Conservation (phyloP, 2,888 invertebrate species). For the Euzophera pinguis region DNA sequence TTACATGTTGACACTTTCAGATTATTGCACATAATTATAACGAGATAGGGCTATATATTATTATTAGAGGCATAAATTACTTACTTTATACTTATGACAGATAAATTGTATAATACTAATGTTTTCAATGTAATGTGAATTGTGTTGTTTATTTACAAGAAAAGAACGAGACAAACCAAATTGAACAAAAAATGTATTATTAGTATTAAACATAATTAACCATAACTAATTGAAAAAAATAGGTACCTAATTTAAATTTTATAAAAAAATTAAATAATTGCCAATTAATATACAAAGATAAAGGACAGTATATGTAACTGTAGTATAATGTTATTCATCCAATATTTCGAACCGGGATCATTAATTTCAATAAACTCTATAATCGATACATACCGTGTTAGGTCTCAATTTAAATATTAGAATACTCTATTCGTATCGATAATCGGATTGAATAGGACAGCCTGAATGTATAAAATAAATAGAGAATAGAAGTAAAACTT, state of each 20-base stretch:
- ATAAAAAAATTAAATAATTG: neutral
- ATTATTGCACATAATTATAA: neutral
- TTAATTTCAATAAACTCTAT: slow-evolving; percentile 46
- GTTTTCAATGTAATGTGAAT: too few relatives aligned
- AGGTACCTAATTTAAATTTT: too few relatives aligned
- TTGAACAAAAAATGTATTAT: too few relatives aligned
- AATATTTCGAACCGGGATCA: slow-evolving; percentile 25
- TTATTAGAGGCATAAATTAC: too few relatives aligned
- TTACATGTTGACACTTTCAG: neutral
- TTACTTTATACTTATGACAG: too few relatives aligned
- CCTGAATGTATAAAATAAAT: slow-evolving; percentile 20
- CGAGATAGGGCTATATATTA: too few relatives aligned
- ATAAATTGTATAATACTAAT: too few relatives aligned
- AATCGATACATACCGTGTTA: slow-evolving; percentile 44
- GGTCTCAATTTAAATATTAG: slow-evolving; percentile 50
- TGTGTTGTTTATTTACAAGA: too few relatives aligned
- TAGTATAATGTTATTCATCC: neutral
- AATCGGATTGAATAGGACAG: slow-evolving; percentile 43
- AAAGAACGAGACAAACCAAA: too few relatives aligned
- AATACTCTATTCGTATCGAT: slow-evolving; percentile 49
- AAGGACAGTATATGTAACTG: neutral
- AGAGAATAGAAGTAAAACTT: neutral
- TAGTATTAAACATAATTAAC: too few relatives aligned
- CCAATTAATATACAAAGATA: neutral
- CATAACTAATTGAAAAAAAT: too few relatives aligned